These are phyloP conservation scores for Acanthosepion pharaonis DNA, from an alignment of 2,888 invertebrate genomes.

Conservation along the genomic window DNA sequence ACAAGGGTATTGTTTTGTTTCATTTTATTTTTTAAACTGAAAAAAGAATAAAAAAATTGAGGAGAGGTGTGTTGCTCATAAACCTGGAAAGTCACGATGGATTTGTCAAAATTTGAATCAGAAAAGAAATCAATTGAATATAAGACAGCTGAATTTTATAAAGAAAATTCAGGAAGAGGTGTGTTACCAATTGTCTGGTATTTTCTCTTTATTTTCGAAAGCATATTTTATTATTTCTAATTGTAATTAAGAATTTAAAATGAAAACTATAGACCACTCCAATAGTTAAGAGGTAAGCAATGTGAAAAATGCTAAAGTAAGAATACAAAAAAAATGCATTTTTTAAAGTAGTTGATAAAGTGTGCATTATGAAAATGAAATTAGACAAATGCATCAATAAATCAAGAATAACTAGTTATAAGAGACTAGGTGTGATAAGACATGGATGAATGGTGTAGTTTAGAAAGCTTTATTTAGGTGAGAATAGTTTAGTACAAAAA, in stretches of 20 bases:
- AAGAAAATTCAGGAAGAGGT: background rate
- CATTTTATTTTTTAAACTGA: background rate
- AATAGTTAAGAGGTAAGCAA: too few relatives aligned
- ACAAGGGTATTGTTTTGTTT: too few relatives aligned
- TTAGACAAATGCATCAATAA: too few relatives aligned
- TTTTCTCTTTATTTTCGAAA: background rate
- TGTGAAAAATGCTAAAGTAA: too few relatives aligned
- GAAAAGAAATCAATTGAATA: background rate
- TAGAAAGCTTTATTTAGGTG: too few relatives aligned
- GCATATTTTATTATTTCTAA: background rate
- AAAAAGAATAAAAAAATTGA: background rate
- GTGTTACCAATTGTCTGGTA: background rate
- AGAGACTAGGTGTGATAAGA: too few relatives aligned
- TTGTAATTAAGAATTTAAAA: background rate
- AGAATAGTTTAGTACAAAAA: too few relatives aligned
- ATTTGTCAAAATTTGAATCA: background rate
- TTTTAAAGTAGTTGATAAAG: too few relatives aligned
- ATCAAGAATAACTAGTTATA: too few relatives aligned
- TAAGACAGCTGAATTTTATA: background rate
- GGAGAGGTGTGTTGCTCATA: background rate
- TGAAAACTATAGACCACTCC: background rate
- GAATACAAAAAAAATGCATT: too few relatives aligned
- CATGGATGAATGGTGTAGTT: too few relatives aligned
- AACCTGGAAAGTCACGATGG: background rate
- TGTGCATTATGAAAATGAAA: too few relatives aligned